These are phyloP conservation scores for Pseudocheirus occidentalis DNA, from an alignment of 2,797 vertebrate species.

Conservation along the genomic window DNA sequence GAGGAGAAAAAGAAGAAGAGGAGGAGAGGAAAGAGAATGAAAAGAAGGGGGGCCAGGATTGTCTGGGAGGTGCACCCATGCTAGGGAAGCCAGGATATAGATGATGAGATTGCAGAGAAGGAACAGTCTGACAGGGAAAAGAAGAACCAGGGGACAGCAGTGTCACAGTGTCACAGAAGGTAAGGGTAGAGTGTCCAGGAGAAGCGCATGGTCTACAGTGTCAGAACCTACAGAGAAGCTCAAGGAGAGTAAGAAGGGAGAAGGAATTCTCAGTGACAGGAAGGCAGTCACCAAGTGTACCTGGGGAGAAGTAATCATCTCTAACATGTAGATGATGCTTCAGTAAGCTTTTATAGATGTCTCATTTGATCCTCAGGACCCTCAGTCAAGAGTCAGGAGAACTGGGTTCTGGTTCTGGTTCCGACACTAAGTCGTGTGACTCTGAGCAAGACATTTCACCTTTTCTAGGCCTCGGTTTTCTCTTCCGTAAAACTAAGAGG, in stretches of 20 bases:
- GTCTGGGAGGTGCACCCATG: neutral
- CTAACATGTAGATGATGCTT: neutral
- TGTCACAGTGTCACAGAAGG: neutral
- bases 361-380: neutral
- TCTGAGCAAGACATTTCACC: neutral
- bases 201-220: neutral
- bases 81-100: neutral
- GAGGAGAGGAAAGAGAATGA: neutral
- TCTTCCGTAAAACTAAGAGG: neutral
- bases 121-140: neutral
- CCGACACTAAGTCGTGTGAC: neutral
- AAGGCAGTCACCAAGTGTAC: neutral
- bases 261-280: neutral
- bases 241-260: neutral
- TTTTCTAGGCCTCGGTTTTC: neutral
- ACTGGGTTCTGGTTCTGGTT: neutral
- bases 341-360: neutral
- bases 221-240: neutral
- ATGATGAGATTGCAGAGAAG: neutral
- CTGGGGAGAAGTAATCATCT: neutral
- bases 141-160: neutral
- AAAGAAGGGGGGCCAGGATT: neutral
- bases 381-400: neutral
- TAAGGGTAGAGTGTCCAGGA: neutral
- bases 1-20: too few species aligned